Percentiles rank a stretch among this genome's conserved stretches.
Conservation (phyloP, 2,888 invertebrate species). For the Dicyrtomina minuta region DNA sequence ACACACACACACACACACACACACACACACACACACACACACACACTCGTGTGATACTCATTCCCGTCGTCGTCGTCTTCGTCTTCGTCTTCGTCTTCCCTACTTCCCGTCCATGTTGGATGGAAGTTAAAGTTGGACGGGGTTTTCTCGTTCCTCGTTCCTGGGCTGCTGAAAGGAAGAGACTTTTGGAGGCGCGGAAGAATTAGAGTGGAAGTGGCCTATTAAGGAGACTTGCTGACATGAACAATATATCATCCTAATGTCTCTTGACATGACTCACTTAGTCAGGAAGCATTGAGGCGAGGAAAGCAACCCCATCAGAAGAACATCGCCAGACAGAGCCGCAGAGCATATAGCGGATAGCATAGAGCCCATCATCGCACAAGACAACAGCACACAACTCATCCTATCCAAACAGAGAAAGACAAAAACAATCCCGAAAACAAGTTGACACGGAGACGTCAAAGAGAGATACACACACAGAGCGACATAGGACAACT, state of each 20-base stretch:
- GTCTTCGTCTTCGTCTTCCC: too few relatives aligned
- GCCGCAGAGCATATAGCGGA: background rate
- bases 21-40: too few relatives aligned
- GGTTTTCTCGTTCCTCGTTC: too few relatives aligned
- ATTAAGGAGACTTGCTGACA: slow-evolving; percentile 41
- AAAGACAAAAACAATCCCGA: background rate
- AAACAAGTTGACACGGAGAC: background rate
- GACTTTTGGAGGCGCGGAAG: slow-evolving; percentile 4
- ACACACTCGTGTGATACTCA: too few relatives aligned
- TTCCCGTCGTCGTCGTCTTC: too few relatives aligned
- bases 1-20: too few relatives aligned
- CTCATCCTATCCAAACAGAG: background rate
- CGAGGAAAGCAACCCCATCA: slow-evolving; percentile 1
- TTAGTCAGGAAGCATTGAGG: slow-evolving; percentile 34
- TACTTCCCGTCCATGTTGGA: too few relatives aligned
- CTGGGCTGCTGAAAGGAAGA: background rate
- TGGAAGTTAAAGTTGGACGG: too few relatives aligned
- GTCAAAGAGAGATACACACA: background rate
- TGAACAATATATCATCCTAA: slow-evolving; percentile 41
- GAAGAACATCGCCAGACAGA: background rate
- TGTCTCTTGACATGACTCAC: slow-evolving; percentile 42
- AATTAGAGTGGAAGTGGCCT: slow-evolving; percentile 31
- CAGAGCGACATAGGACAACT: background rate
- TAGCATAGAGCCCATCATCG: background rate
- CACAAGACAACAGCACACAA: background rate